Conservation (phyloP, 2,888 invertebrate species). For the Drosophila fungiperda region DNA sequence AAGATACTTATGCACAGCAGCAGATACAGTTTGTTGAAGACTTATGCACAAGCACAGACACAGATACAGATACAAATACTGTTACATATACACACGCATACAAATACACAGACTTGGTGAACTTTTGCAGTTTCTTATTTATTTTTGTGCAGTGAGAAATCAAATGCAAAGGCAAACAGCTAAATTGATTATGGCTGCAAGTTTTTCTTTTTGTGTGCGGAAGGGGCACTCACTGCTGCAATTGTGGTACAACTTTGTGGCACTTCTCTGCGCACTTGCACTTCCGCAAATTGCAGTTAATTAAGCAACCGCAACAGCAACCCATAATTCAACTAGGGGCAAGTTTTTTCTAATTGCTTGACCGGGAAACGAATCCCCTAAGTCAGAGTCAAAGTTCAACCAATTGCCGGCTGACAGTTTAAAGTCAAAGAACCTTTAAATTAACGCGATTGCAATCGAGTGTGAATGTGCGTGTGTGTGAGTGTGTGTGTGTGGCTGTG, state of each 20-base stretch:
- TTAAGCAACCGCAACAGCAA: constrained; percentile 48
- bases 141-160: constrained; percentile 62
- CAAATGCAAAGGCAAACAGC: constrained; percentile 68
- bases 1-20: constrained; percentile 70
- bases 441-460: constrained; percentile 34
- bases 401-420: constrained; percentile 68
- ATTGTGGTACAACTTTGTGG: constrained; percentile 34
- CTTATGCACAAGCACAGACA: constrained; percentile 30
- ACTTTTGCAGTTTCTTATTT: constrained; percentile 28
- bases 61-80: constrained; percentile 6
- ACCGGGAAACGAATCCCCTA: constrained; percentile 2
- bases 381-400: constrained; percentile 72
- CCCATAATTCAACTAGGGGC: constrained; percentile 58
- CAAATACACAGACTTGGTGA: constrained; percentile 14
- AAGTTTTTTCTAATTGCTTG: constrained; percentile 64
- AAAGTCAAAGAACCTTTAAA: constrained; percentile 73
- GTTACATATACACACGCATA: neutral
- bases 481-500: neutral
- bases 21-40: constrained; percentile 50
- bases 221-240: neutral
- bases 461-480: neutral
- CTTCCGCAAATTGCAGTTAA: constrained; percentile 70
- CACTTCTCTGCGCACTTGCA: constrained; percentile 31
- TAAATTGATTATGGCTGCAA: constrained; percentile 70
- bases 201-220: constrained; percentile 15